Evolutionary conservation across 2,797 vertebrate species (phyloP), one percentile per base, ranked within the genome.

Genomic region (Lutjanus campechanus): DNA sequence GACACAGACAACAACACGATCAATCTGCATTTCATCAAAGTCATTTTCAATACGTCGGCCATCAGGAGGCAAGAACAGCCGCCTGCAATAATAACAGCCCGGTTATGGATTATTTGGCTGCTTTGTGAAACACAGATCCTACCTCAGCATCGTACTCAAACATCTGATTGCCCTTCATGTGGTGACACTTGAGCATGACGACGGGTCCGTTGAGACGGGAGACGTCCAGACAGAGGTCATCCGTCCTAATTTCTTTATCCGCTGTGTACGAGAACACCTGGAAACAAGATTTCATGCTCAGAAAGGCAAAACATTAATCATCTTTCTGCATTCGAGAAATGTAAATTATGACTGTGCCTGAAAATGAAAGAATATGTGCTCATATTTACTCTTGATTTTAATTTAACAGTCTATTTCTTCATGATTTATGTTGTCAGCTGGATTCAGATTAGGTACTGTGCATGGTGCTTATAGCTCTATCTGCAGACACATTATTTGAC

Each of bases 131-230:
- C 55, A 20, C 1, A 9, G 63, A 50, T 77, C 90, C 25, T 96
- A 99, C 98, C 98, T 99, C 97, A 0, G 97, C 95, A 50, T 99
- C 97, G 15, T 99, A 99, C 76, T 99, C 98, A 93, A 99, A 99
- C 91, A 99, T 97, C 94, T 99, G 98, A 93, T 99, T 99, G 65
- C 98, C 98, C 89, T 97, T 96, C 98, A 99, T 98, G 91, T 99
- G 98, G 88, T 99, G 98, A 89, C 98, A 99, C 94, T 99, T 99
- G 64, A 99, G 94, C 98, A 99, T 99, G 73, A 97, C 93, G 10
- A 99, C 95, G 0, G 98, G 98, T 16, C 98, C 98, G 44, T 97
- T 99, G 80, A 99, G 96, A 70, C 98, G 96, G 2, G 98, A 98
- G 61, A 99, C 98, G 55, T 99, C 98, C 93, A 99, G 94, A 82